Base-by-base conservation (phyloP, 1,140 invertebrate species). In the Drosophila sechellia region DNA sequence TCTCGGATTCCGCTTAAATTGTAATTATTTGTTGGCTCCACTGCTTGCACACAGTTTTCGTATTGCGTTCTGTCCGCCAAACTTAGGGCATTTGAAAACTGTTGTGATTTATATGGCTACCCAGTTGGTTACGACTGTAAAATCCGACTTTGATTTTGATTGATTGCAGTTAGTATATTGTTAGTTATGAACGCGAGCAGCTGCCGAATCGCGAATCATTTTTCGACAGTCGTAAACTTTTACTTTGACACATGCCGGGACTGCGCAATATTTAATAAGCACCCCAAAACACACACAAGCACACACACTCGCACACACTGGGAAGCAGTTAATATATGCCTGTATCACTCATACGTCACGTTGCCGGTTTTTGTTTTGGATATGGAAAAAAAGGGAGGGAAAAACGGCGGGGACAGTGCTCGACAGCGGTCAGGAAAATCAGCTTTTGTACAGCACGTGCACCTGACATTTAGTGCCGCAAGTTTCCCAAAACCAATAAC, bases 401-500 rank as follows among this genome's bases (percentile, higher is more conserved):
- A n/a, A 27, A 57, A 4, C 34, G 20, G 6, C 25, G 11, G 34
- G 34, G 27, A 2, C 17, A 55, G 53, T 49, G 66, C 25, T 68
- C 60, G 76, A 43, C 46, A 45, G 22, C 46, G 72, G 57, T 52
- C 71, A 73, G 69, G 56, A 57, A 71, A 57, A 57, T 40, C 61
- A 63, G 57, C 58, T 63, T 25, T 55, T 64, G 60, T 66, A 54
- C 64, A 87, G 58, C 81, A 87, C 79, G 83, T 86, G 83, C 75
- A 86, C 81, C 87, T 87, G 83, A 86, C 81, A 87, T 87, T 86
- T 83, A 86, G 83, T 87, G 65, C 64, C 77, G 77, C 77, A 85
- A 72, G 48, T 69, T 45, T 25, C 35, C 54, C 43, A 78, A 46
- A 66, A 68, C 55, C 79, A 81, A 81, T 68, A 81, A 72, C 63